A percentile compares a stretch with the other conserved stretches of the same genome.
Conservation (phyloP, 92 coral and sea anemone species). For the Heteractis magnifica region DNA sequence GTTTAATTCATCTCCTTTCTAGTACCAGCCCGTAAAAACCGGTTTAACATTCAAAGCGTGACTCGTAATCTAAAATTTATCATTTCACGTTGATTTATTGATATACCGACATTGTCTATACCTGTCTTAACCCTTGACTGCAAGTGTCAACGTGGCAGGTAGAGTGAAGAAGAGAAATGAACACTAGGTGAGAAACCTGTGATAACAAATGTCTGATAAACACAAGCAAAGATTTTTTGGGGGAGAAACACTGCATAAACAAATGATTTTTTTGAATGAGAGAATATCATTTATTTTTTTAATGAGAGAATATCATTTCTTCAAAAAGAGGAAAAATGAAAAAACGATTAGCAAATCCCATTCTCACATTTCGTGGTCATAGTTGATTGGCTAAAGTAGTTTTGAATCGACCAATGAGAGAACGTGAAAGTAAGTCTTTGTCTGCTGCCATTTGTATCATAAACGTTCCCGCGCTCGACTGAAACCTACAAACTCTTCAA, state of each 20-base stretch:
- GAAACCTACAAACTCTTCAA: neutral
- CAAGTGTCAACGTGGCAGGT: constrained; percentile 15
- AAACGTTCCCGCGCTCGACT: constrained; percentile 17
- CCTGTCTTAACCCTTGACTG: neutral
- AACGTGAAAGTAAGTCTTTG: neutral
- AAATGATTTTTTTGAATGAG: neutral
- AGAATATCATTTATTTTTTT: too few species aligned
- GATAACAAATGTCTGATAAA: neutral
- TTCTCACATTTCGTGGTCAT: constrained; percentile 23
- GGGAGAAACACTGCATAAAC: neutral
- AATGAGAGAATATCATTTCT: too few species aligned
- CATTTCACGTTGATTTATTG: neutral
- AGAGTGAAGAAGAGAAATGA: neutral
- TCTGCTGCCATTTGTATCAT: neutral
- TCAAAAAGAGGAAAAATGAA: neutral
- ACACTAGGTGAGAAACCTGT: neutral
- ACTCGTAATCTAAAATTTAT: constrained; percentile 12
- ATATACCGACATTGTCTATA: neutral
- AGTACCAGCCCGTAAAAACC: neutral
- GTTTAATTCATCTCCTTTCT: neutral
- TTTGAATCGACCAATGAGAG: constrained; percentile 2
- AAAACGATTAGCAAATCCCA: neutral
- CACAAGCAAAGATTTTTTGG: neutral
- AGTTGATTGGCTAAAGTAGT: constrained; percentile 18
- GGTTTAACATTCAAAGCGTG: constrained; percentile 1